phyloP scores from a whole-genome alignment of 2,113 vertebrate species.

The Semnornis frantzii region DNA sequence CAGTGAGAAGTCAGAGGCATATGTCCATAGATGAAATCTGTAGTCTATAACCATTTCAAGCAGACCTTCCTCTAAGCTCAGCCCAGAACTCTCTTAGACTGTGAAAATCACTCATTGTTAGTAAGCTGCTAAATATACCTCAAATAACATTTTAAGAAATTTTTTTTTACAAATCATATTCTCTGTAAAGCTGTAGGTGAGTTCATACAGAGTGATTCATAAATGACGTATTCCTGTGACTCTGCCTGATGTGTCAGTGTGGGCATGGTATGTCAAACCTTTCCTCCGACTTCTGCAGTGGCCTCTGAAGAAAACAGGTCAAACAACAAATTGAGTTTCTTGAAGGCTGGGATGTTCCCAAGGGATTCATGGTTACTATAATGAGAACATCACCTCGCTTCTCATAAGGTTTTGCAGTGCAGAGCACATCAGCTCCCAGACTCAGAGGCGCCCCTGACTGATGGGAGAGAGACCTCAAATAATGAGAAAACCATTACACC shows the following conservation, averaged over 20 bases:
- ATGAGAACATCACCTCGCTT: not conserved
- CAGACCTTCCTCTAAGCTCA: not conserved
- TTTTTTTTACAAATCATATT: not conserved
- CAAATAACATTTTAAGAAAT: not conserved
- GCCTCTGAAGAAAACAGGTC: not conserved
- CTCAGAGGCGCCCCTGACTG: not conserved
- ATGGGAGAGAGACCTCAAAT: not conserved
- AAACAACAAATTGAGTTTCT: not conserved
- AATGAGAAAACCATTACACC: not conserved
- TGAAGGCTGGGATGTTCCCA: not conserved
- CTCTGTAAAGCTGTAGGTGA: not conserved
- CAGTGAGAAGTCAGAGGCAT: not conserved
- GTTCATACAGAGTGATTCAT: not conserved
- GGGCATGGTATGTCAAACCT: accelerated
- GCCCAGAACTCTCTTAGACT: not conserved
- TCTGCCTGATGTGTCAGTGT: accelerated
- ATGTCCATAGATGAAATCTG: not conserved
- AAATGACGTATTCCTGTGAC: not conserved
- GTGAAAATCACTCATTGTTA: not conserved
- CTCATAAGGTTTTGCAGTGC: not conserved
- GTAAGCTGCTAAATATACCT: not conserved
- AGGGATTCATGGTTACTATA: not conserved
- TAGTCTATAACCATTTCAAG: not conserved
- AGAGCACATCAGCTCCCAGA: not conserved
- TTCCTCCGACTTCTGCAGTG: accelerated